These are phyloP conservation scores for Catharus minimus DNA, from an alignment of 2,113 vertebrate genomes.

Conservation along the genomic window DNA sequence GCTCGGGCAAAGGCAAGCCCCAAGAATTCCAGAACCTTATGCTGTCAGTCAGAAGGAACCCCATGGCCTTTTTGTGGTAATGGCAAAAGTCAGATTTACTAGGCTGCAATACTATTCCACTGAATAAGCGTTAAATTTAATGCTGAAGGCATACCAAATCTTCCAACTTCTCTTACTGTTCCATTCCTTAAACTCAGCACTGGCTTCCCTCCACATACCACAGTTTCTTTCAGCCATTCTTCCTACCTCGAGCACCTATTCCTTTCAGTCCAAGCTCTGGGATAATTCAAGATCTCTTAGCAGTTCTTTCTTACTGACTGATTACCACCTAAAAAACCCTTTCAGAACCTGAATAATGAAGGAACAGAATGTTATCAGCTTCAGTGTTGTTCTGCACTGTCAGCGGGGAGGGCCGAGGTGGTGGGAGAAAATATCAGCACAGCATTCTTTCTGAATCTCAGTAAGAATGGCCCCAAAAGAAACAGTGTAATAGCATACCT, in stretches of 20 bases:
- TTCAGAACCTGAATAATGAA: not conserved
- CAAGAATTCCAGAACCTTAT: not conserved
- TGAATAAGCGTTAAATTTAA: not conserved
- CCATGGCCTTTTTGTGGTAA: rapidly evolving
- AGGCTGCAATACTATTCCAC: not conserved
- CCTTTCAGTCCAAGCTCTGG: not conserved
- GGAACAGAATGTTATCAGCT: not conserved
- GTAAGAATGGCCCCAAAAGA: not conserved
- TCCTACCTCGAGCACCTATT: not conserved
- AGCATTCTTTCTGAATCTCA: not conserved
- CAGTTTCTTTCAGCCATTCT: not conserved
- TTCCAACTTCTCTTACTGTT: not conserved
- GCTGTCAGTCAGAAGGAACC: not conserved
- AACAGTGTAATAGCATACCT: not conserved
- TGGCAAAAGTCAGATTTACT: not conserved
- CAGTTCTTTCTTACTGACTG: not conserved
- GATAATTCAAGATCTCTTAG: not conserved
- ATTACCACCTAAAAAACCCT: not conserved
- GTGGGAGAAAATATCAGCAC: rapidly evolving
- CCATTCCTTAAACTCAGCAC: not conserved
- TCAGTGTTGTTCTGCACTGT: not conserved
- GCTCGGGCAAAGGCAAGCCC: not conserved
- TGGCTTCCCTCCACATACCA: not conserved
- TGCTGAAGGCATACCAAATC: not conserved
- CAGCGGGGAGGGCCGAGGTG: rapidly evolving